Conservation (phyloP, 2,797 vertebrate species). For the Mionectes olivaceus region DNA sequence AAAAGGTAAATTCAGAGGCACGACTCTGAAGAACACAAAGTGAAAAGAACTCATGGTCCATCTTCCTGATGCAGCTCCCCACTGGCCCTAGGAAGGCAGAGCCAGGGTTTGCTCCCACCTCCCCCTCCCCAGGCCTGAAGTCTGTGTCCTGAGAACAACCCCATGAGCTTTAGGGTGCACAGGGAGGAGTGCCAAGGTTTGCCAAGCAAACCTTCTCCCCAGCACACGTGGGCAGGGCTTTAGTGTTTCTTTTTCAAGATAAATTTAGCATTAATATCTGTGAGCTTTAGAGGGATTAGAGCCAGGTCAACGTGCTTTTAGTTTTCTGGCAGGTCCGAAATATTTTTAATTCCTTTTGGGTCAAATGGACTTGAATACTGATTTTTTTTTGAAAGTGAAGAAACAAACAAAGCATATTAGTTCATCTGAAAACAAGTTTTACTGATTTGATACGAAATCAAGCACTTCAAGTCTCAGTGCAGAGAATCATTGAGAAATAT, state of each 20-base stretch:
- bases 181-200: neutral
- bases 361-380: neutral
- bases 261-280: constrained; percentile 48
- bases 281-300: constrained; percentile 39
- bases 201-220: neutral
- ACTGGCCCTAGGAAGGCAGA: neutral
- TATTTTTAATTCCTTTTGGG: constrained; percentile 36
- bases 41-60: fast-evolving
- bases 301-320: neutral
- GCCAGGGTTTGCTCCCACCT: neutral
- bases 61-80: neutral
- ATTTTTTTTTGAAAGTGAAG: neutral
- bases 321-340: neutral
- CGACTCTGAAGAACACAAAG: neutral
- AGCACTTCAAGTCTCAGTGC: neutral
- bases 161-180: neutral
- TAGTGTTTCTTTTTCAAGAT: neutral
- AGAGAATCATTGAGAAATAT: neutral
- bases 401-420: neutral
- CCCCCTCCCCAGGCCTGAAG: neutral
- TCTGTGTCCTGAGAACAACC: neutral
- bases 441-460: neutral
- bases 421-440: neutral
- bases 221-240: neutral
- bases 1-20: neutral